Evolutionary conservation across 2,888 invertebrate genomes (phyloP).

Genomic region (Tetheella fluctuosa): DNA sequence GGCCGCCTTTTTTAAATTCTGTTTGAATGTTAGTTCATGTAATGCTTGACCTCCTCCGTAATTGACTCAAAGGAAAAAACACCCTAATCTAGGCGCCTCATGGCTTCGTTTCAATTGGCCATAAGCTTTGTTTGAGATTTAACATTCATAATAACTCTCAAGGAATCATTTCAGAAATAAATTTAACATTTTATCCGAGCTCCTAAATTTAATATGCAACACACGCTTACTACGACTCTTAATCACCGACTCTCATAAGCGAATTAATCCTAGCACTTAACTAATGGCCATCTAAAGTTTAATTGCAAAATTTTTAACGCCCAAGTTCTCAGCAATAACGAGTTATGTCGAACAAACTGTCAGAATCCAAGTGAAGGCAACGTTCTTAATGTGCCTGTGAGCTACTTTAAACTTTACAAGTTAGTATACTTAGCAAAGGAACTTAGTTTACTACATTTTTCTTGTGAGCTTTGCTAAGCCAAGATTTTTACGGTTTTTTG

Average conservation of each 20-base stretch:
- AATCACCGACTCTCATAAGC: not conserved
- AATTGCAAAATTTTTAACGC: conserved; percentile 9
- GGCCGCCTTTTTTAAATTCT: too few relatives aligned
- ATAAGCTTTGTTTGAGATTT: too few relatives aligned
- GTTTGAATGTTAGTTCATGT: too few relatives aligned
- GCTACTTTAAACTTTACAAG: not conserved
- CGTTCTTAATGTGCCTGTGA: conserved; percentile 11
- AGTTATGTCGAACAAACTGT: conserved; percentile 9
- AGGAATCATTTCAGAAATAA: too few relatives aligned
- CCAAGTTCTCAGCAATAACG: conserved; percentile 1
- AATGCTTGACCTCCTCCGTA: too few relatives aligned
- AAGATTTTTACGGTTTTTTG: not conserved
- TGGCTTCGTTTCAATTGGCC: too few relatives aligned
- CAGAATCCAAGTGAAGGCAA: conserved; percentile 4
- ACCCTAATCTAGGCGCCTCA: too few relatives aligned
- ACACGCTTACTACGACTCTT: conserved; percentile 17
- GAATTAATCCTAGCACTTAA: conserved; percentile 10
- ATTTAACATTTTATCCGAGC: not conserved
- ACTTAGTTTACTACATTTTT: not conserved
- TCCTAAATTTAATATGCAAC: conserved; percentile 19
- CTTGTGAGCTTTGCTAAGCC: conserved; percentile 11
- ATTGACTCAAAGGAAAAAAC: too few relatives aligned
- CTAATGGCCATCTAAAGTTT: conserved; percentile 7
- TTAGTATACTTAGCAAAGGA: not conserved
- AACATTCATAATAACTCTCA: too few relatives aligned